Evolutionary conservation across 2,797 vertebrate genomes (phyloP), one percentile per base, ranked within the genome.

Genomic region (Myiothlypis chrysogaster): DNA sequence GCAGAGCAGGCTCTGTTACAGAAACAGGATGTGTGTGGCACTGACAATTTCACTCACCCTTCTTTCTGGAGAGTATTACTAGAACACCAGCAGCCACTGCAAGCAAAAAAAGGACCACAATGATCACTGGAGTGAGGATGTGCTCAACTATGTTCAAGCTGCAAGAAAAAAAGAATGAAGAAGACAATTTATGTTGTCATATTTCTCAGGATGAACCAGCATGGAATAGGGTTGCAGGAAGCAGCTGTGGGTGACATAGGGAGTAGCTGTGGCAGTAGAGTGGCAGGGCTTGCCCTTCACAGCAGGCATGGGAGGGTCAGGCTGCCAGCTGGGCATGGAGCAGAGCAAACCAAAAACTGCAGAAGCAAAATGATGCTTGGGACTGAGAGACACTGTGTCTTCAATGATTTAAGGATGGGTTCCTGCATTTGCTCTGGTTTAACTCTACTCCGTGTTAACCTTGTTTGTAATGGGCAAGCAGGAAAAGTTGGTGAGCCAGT

Each of bases 61-160:
- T 97, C 71, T 63, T 94, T 60, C 77, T 85, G 68, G 83, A 83
- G 32, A 90, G 10, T 4, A 20, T 18, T 24, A 81, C 22, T 69
- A 96, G 43, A 66, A 93, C 4, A 1, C 20, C 50, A 37, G n/a
- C 56, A 47, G 93, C 83, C 70, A 85, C 8, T 25, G 24, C 32
- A 20, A 96, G 89, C 79, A 95, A 44, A 87, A 95, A 20, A 44
- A 96, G 23, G 46, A 96, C 37, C 19, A 59, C 27, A 5, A 39
- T 0, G 0, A 70, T 39, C n/a, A 39, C 68, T 9, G 91, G 79
- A 81, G 14, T 35, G 20, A 96, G 93, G 64, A 94, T 17, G 8
- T 75, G 8, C 30, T 73, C 14, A 32, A 72, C 14, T 10, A 69
- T 0, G 0, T 52, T 3, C n/a, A 56, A 61, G 9, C 84, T 96